Evolutionary conservation across 2,797 vertebrate genomes (phyloP).

Genomic region (Coreius guichenoti): DNA sequence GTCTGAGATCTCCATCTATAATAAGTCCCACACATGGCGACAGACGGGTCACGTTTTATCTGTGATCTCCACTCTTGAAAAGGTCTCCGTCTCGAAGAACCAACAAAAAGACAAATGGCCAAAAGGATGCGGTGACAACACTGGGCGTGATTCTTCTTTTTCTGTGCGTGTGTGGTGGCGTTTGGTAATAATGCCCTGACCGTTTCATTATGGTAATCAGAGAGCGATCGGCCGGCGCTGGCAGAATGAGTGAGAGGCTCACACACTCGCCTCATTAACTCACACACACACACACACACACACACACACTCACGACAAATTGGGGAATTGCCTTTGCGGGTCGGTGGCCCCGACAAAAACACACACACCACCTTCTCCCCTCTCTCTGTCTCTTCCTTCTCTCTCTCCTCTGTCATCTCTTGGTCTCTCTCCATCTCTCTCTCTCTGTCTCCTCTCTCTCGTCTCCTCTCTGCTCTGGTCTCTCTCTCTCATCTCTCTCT

Average conservation of each 20-base stretch:
- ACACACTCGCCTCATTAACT: constrained; percentile 85
- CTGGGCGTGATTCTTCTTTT: constrained; percentile 52
- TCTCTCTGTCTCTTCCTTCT: background rate
- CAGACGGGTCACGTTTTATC: constrained; percentile 40
- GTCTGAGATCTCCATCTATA: too few relatives aligned
- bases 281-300: constrained; percentile 47
- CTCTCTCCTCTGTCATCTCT: too few relatives aligned
- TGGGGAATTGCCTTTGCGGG: constrained; percentile 81
- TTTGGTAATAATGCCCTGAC: constrained; percentile 86
- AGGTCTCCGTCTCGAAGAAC: constrained; percentile 33
- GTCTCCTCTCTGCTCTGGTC: too few relatives aligned
- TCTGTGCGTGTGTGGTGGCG: constrained; percentile 59
- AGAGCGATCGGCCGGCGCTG: constrained; percentile 78
- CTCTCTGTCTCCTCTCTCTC: too few relatives aligned
- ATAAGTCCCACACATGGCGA: constrained; percentile 50
- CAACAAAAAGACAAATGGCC: constrained; percentile 50
- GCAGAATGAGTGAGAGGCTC: constrained; percentile 87
- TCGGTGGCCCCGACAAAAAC: constrained; percentile 54
- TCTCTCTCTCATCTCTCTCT: too few relatives aligned
- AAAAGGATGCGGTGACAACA: constrained; percentile 56
- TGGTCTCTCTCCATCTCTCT: too few relatives aligned
- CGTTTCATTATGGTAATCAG: constrained; percentile 90
- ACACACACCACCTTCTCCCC: background rate
- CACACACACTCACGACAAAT: constrained; percentile 73
- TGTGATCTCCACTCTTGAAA: constrained; percentile 20